A percentile compares a stretch with the other conserved stretches of the same genome.
Conservation (phyloP, 2,113 vertebrate species). For the Gambusia affinis region DNA sequence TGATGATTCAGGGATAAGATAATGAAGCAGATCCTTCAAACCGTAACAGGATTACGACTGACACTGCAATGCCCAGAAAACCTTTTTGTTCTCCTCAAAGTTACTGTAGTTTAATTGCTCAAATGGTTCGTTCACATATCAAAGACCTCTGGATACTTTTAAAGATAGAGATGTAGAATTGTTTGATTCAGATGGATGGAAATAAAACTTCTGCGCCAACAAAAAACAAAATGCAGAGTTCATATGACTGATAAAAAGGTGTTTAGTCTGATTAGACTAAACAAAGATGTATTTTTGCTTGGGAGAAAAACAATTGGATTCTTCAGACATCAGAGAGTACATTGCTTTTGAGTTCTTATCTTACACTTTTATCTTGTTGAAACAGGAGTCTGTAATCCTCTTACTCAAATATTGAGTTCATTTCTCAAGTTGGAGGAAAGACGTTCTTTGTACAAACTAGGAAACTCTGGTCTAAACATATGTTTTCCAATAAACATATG, state of each 20-base stretch:
- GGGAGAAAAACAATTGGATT: not conserved
- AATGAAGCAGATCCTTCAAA: not conserved
- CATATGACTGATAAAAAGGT: not conserved
- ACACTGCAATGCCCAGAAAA: not conserved
- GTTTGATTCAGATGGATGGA: not conserved
- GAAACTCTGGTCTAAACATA: too few species aligned
- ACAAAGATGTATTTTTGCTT: not conserved
- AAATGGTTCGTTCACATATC: too few species aligned
- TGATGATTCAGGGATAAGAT: constrained; percentile 4
- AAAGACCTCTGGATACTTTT: not conserved
- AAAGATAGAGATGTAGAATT: not conserved
- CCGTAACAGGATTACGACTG: not conserved
- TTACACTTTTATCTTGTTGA: not conserved
- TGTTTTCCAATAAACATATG: too few species aligned
- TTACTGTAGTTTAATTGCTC: too few species aligned
- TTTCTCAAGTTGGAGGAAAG: not conserved
- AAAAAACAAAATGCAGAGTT: not conserved
- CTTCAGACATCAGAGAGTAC: not conserved
- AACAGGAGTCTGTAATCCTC: not conserved
- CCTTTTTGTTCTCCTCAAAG: not conserved
- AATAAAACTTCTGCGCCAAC: not conserved
- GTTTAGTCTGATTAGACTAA: not conserved
- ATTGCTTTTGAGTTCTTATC: not conserved
- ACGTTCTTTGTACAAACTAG: not conserved
- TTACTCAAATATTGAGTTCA: not conserved